Conservation (phyloP, 2,113 vertebrate species). For the Ptyas mucosa region DNA sequence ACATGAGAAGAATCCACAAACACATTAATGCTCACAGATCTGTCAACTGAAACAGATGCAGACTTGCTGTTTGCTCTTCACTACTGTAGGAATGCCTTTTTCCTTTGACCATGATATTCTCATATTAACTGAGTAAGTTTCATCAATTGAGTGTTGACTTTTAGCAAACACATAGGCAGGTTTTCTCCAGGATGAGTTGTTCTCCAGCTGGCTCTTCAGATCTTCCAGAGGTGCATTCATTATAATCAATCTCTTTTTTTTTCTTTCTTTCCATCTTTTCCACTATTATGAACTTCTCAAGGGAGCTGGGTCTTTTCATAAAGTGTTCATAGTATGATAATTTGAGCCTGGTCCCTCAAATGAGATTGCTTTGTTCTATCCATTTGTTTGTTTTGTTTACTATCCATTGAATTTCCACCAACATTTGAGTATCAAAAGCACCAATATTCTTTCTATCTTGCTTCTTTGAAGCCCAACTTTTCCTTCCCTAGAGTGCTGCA, state of each 20-base stretch:
- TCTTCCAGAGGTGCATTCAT: neutral
- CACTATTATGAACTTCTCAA: neutral
- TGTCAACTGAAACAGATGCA: neutral
- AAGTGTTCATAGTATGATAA: neutral
- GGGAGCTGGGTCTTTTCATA: neutral
- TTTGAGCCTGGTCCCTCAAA: neutral
- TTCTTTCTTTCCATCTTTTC: neutral
- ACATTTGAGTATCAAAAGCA: neutral
- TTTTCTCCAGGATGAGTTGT: neutral
- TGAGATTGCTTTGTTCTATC: neutral
- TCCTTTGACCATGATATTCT: neutral
- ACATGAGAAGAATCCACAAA: neutral
- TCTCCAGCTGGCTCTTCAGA: neutral
- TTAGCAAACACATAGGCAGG: neutral
- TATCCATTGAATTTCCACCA: neutral
- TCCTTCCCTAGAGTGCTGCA: neutral
- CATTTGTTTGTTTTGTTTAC: neutral
- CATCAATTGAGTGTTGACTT: neutral
- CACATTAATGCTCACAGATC: neutral
- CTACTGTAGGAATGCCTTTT: neutral
- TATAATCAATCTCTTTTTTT: neutral
- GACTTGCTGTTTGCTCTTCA: neutral
- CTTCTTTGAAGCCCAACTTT: neutral
- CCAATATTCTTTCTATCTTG: neutral
- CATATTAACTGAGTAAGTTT: neutral